Conservation (phyloP, 2,113 vertebrate genomes). For the Calyptomena viridis region DNA sequence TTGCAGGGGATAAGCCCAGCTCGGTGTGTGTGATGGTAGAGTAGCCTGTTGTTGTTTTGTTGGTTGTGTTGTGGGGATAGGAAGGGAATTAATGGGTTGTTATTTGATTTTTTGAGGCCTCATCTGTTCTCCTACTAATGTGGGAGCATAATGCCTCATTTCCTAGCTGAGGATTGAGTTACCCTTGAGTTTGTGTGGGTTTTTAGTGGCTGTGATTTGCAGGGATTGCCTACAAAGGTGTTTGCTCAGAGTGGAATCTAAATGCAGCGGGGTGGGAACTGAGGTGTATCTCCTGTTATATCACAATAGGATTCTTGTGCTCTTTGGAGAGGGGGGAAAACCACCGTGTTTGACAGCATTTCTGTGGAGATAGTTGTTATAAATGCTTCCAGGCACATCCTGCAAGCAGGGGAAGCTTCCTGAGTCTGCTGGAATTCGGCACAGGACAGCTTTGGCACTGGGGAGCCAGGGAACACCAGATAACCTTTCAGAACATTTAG, state of each 20-base stretch:
- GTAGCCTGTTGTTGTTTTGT: background rate
- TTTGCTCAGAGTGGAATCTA: background rate
- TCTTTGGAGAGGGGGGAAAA: background rate
- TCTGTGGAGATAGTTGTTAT: background rate
- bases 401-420: background rate
- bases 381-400: background rate
- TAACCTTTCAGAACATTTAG: conserved; percentile 2
- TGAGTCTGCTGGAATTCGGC: background rate
- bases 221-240: background rate
- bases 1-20: background rate
- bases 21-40: background rate
- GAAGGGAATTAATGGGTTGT: background rate
- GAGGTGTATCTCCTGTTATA: background rate
- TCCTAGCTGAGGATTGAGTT: background rate
- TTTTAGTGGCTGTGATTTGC: background rate
- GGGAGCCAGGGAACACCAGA: background rate
- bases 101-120: conserved; percentile 15
- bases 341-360: background rate
- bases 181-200: background rate
- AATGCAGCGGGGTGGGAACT: background rate
- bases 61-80: background rate
- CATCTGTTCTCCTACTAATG: background rate
- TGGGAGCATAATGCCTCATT: background rate
- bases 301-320: background rate
- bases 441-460: background rate